phyloP scores from a whole-genome alignment of 2,113 vertebrate species.

The Camarhynchus parvulus region DNA sequence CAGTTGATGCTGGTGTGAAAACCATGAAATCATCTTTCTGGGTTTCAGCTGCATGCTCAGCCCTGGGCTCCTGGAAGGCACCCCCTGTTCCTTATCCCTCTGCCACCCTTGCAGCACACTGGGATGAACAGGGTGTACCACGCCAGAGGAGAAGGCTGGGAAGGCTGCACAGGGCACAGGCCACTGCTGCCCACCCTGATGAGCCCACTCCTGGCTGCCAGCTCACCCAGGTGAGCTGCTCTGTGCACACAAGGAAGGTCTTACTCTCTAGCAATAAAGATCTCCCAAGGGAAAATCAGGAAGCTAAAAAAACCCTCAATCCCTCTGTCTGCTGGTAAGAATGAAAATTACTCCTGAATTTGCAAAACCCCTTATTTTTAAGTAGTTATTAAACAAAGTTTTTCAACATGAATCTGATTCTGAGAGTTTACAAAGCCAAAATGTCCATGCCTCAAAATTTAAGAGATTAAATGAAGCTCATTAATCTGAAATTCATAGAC shows the following conservation, averaged over 20 bases:
- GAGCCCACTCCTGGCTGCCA: not conserved
- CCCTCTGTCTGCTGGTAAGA: not conserved
- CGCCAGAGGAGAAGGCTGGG: not conserved
- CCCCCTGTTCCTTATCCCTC: not conserved
- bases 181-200: not conserved
- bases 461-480: not conserved
- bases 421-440: not conserved
- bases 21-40: not conserved
- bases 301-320: not conserved
- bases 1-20: not conserved
- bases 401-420: not conserved
- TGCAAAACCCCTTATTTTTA: not conserved
- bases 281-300: not conserved
- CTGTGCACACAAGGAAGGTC: not conserved
- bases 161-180: not conserved
- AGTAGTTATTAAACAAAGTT: not conserved
- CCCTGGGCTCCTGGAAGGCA: not conserved
- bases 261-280: not conserved
- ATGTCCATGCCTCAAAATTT: not conserved
- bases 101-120: not conserved
- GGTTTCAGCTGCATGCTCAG: not conserved
- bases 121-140: not conserved
- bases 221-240: accelerated
- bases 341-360: not conserved
- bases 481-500: not conserved